Base-by-base conservation (phyloP, 2,888 invertebrate genomes). In the Noctuana brunneofusca region DNA sequence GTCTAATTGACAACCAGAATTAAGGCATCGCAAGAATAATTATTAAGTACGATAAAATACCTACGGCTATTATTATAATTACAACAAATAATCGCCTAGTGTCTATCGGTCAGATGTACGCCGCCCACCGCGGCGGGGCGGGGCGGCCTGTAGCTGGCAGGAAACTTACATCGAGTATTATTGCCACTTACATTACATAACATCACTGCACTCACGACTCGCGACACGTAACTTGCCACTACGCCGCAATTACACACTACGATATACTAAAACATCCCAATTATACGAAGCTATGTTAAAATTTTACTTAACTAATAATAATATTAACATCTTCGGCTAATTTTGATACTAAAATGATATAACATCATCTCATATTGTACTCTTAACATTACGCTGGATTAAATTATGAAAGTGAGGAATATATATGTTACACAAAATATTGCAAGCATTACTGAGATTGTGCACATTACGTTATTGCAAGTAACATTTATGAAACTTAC, bases 1-100 rank as follows among this genome's bases (percentile, higher is more conserved):
- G 91, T 92, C 92, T 91, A 92, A 92, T 92, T 92, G 92, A 92
- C 92, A 92, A 92, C 92, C 92, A 90, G 91, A 92, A 90, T 92
- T 92, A 92, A 92, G 92, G 92, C 92, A 92, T 92, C 90, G 89
- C 89, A 92, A 92, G 90, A 92, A 92, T 87, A 91, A 91, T 89
- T 89, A 90, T 92, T 92, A 92, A 92, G 92, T 92, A 92, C 92
- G 88, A 86, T 84, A 84, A 91, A 91, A 91, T 91, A 92, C 89
- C 92, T 92, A 92, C 86, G 80, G 81, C 91, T 92, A 92, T 89
- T 89, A 91, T 89, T 91, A 92, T 89, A 86, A 86, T 90, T 91
- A 90, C 91, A 90, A 90, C 89, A 90, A 88, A 87, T 85, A 87
- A 88, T 85, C 84, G 83, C 82, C 86, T 89, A 88, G 75, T 83